Conservation (phyloP, 2,113 vertebrate genomes). For the Ornithorhynchus anatinus region DNA sequence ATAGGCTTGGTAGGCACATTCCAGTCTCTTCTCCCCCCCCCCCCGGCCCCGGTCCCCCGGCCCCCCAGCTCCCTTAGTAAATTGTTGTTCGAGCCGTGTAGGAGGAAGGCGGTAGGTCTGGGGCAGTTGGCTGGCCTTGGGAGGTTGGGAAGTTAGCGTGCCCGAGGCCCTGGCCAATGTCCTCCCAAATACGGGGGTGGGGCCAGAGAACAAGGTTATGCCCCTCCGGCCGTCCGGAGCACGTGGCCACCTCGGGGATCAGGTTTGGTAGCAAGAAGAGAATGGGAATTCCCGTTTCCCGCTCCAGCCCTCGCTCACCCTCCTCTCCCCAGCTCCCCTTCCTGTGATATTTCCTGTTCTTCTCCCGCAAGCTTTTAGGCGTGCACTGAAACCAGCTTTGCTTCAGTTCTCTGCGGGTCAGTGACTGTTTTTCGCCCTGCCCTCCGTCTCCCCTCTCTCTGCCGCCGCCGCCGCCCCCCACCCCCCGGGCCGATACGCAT, state of each 20-base stretch:
- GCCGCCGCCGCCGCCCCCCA: neutral
- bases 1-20: neutral
- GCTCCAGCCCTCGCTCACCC: neutral
- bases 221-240: too few species aligned
- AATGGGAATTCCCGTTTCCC: too few species aligned
- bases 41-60: neutral
- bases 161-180: too few species aligned
- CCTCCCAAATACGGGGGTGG: too few species aligned
- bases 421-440: slow-evolving; percentile 49
- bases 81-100: too few species aligned
- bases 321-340: neutral
- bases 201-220: too few species aligned
- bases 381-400: slow-evolving; percentile 47
- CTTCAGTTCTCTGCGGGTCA: slow-evolving; percentile 68
- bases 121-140: too few species aligned
- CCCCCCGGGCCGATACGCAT: neutral
- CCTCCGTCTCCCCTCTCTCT: neutral
- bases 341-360: neutral
- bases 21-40: neutral
- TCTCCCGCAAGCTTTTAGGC: slow-evolving; percentile 22
- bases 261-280: too few species aligned
- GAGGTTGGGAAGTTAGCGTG: too few species aligned
- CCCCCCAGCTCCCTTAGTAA: too few species aligned
- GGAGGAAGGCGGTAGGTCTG: too few species aligned
- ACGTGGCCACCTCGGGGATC: too few species aligned